A percentile compares a stretch with the other conserved stretches of the same genome.
Conservation (phyloP, 2,113 vertebrate genomes). For the Oryzias woworae region DNA sequence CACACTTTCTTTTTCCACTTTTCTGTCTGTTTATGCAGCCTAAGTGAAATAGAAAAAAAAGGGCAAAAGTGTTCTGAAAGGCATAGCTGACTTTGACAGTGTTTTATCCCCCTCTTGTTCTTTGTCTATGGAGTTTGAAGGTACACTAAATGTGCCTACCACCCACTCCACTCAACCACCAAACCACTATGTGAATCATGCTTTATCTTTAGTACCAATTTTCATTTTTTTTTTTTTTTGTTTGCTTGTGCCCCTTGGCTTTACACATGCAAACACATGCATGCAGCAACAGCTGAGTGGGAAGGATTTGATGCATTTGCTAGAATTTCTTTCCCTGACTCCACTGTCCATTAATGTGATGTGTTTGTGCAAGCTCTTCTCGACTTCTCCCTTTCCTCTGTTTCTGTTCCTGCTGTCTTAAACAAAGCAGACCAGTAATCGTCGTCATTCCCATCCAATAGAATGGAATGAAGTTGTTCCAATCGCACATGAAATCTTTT, state of each 20-base stretch:
- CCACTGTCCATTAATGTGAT: slow-evolving; percentile 46
- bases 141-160: slow-evolving; percentile 62
- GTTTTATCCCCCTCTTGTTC: slow-evolving; percentile 14
- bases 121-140: slow-evolving; percentile 44
- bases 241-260: slow-evolving; percentile 9
- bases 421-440: slow-evolving; percentile 69
- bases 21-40: not conserved
- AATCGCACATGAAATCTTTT: slow-evolving; percentile 16
- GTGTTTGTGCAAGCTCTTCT: slow-evolving; percentile 39
- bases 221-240: slow-evolving; percentile 5
- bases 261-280: not conserved
- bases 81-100: slow-evolving; percentile 21
- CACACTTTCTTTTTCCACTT: no score
- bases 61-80: slow-evolving; percentile 1
- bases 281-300: not conserved
- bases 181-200: slow-evolving; percentile 56
- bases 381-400: slow-evolving; percentile 2
- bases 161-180: slow-evolving; percentile 64
- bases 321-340: not conserved
- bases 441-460: slow-evolving; percentile 75
- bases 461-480: slow-evolving; percentile 74
- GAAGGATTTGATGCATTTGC: not conserved
- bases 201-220: slow-evolving; percentile 42
- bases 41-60: no score
- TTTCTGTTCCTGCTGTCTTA: slow-evolving; percentile 4